Conservation (phyloP, 2,888 invertebrate genomes). For the Antheraea assamensis region DNA sequence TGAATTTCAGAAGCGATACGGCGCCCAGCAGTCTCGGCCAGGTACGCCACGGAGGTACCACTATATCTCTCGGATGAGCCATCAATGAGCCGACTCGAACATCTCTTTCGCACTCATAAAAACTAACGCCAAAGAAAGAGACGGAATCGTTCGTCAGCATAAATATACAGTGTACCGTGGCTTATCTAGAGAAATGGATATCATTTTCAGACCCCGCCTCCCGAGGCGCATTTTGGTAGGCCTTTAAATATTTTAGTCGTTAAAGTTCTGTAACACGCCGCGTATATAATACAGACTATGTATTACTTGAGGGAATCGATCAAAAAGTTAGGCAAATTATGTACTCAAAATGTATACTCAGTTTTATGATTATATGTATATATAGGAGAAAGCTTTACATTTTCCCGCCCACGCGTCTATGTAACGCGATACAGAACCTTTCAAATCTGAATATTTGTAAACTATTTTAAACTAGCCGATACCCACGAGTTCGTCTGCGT, state of each 20-base stretch:
- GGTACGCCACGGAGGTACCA: conserved; percentile 40
- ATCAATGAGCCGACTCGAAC: conserved; percentile 22
- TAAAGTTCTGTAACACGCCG: not conserved
- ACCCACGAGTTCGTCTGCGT: too few relatives aligned
- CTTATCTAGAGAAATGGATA: conserved; percentile 4
- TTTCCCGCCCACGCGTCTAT: conserved; percentile 3
- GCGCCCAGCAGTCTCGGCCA: conserved; percentile 70
- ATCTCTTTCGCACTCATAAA: conserved; percentile 34
- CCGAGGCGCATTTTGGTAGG: conserved; percentile 1
- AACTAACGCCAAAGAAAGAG: not conserved
- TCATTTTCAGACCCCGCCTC: conserved; percentile 14
- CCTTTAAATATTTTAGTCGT: conserved; percentile 9
- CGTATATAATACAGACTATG: not conserved
- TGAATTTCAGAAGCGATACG: conserved; percentile 41
- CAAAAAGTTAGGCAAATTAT: conserved; percentile 5
- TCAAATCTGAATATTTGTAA: not conserved
- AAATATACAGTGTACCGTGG: too few relatives aligned
- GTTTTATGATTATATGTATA: not conserved
- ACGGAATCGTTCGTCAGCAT: conserved; percentile 3
- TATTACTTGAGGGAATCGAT: not conserved
- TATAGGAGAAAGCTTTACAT: not conserved
- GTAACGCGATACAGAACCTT: not conserved
- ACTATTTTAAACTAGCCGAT: not conserved
- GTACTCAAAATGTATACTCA: not conserved
- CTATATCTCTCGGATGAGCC: conserved; percentile 39